Conservation (phyloP, 2,113 vertebrate species). For the Machaerirhynchus nigripectus region DNA sequence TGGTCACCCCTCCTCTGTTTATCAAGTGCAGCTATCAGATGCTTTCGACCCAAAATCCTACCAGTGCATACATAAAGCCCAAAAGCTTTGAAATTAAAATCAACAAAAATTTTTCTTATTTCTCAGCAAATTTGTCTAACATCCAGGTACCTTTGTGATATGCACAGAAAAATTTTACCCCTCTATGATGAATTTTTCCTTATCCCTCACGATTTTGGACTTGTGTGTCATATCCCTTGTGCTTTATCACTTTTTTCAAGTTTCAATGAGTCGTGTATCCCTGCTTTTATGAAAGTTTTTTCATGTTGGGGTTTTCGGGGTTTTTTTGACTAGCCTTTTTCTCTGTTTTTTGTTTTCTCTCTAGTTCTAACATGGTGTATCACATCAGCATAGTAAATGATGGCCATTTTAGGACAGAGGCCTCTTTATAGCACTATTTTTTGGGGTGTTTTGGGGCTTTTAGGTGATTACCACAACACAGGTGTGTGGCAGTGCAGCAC, state of each 20-base stretch:
- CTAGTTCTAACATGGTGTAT: not conserved
- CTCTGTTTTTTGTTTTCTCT: not conserved
- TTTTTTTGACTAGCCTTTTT: fast-evolving
- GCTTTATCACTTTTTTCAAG: not conserved
- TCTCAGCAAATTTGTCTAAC: not conserved
- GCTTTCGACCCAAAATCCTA: not conserved
- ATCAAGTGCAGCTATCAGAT: not conserved
- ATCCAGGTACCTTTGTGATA: not conserved
- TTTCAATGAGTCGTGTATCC: not conserved
- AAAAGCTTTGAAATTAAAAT: not conserved
- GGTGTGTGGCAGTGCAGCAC: not conserved
- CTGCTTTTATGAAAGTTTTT: not conserved
- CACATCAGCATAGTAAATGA: not conserved
- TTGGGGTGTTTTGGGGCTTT: not conserved
- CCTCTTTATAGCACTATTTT: not conserved
- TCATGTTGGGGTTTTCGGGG: not conserved
- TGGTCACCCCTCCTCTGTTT: not conserved
- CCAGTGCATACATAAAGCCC: not conserved
- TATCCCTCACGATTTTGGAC: not conserved
- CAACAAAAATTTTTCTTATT: not conserved
- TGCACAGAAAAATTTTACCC: not conserved
- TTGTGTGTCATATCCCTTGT: not conserved
- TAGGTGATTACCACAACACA: not conserved
- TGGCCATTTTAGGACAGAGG: not conserved
- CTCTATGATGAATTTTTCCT: not conserved